Evolutionary conservation across 2,113 vertebrate genomes (phyloP), one percentile per base, ranked within the genome.

Genomic region (Chaetura pelagica): DNA sequence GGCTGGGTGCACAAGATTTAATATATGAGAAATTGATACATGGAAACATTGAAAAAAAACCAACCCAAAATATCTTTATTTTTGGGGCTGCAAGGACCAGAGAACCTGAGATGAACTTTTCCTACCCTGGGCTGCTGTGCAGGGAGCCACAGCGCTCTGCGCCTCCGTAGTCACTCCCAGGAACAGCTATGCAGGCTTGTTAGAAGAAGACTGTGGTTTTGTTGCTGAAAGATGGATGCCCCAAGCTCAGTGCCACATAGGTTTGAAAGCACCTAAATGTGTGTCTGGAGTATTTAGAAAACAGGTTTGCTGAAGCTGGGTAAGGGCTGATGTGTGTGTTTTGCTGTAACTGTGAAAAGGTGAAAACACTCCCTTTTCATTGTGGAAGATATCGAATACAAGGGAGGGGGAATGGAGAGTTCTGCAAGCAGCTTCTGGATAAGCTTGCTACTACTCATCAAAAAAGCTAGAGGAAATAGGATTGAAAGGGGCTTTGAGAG

Each of bases 401-500:
- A 59, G 42, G 8, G 23, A 71, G 2, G 1, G 29, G 59, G 34
- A 61, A 49, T 20, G 32, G 42, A 66, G 69, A 67, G 12, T 61
- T 92, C 32, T 49, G 32, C 74, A 48, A 80, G 69, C 23, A 79
- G n/a, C 9, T 93, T 89, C 3, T 11, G 12, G 69, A 93, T 77
- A 80, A 87, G 63, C 29, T 84, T 93, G 52, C 22, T 92, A 10
- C 48, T 71, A 27, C 24, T 69, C 51, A 90, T 88, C 48, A 54
- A 88, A 92, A 96, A 85, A 77, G 22, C 72, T 46, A 22, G 27
- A 90, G 42, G 72, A 88, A 93, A 84, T 46, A 62, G 85, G 62
- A 87, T 83, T 94, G 88, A 74, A 91, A 94, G 44, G 15, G 71
- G 11, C 58, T 91, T 76, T 76, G 72, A 71, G 80, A 77, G 79